These are phyloP conservation scores for Aricia artaxerxes DNA, from an alignment of 2,888 invertebrate species.

Conservation along the genomic window DNA sequence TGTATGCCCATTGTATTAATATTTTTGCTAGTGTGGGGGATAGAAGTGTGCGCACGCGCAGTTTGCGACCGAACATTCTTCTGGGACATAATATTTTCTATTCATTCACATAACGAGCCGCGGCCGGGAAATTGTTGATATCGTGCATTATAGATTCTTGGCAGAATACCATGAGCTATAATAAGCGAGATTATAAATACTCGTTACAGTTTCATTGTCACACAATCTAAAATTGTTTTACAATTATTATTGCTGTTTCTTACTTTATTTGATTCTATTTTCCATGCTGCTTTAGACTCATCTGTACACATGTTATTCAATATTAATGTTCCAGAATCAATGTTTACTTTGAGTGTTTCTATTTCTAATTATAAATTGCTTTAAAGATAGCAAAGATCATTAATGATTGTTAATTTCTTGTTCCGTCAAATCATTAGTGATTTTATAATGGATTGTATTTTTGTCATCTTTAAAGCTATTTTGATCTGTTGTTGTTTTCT, in stretches of 20 bases:
- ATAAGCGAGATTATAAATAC: constrained; percentile 37
- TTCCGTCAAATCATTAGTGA: not conserved
- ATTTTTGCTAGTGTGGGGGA: not conserved
- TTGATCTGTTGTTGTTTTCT: not conserved
- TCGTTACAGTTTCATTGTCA: constrained; percentile 23
- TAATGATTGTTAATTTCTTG: not conserved
- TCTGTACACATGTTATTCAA: not conserved
- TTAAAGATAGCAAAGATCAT: not conserved
- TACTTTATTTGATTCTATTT: not conserved
- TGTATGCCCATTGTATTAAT: not conserved
- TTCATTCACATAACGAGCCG: constrained; percentile 24
- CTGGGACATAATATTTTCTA: constrained; percentile 32
- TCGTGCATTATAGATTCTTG: constrained; percentile 36
- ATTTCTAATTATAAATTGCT: not conserved
- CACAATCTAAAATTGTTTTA: constrained; percentile 21
- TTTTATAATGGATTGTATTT: not conserved
- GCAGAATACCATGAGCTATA: constrained; percentile 37
- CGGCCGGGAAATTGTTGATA: constrained; percentile 4
- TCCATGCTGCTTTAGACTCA: not conserved
- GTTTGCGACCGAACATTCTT: constrained; percentile 42
- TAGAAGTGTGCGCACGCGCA: constrained; percentile 40
- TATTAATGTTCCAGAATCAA: constrained; percentile 35
- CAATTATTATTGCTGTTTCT: not conserved
- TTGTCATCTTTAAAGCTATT: not conserved
- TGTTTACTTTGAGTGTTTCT: constrained; percentile 10